Evolutionary conservation across 2,113 vertebrate genomes (phyloP), one percentile per base, ranked within the genome.

Genomic region (Glaucidium brasilianum): DNA sequence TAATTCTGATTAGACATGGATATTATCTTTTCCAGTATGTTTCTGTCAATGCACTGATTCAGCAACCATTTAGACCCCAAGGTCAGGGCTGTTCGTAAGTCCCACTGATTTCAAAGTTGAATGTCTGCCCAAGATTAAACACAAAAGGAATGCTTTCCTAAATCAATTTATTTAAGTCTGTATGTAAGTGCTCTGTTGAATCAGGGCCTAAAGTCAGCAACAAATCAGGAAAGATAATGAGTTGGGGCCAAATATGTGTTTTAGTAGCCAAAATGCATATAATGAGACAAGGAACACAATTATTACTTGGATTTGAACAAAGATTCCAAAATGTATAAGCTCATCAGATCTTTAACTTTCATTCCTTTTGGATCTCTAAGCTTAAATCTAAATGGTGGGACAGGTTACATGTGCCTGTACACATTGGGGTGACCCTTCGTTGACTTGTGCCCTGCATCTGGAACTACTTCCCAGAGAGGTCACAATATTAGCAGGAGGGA

Each of bases 41-140:
- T 95, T 95, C 69, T 96, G 91, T 92, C 95, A 87, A 64, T 91
- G 60, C 25, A 92, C 87, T 92, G 91, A 96, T 96, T 94, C 92
- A 90, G 93, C 93, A 97, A 91, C 88, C 92, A 79, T 92, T 90
- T 82, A 96, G 74, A 94, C 84, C 77, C 56, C 76, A 95, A 93
- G 93, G 87, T 96, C 94, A 87, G 39, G 69, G 52, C 56, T 90
- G 56, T 72, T 97, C 87, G 32, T 90, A 90, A 95, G 66, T 92
- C 66, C 52, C 74, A 75, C 79, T 76, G 79, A 95, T 94, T 95
- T 96, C 72, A 62, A 95, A 92, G 83, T 37, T 87, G 77, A 85
- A 82, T 73, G 84, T 73, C 90, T 97, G 84, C 77, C 69, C 81
- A 91, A 72, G 90, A 96, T 79, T 87, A 87, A 94, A 85, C 62